These are phyloP conservation scores for Junonia oenone DNA, from an alignment of 2,888 invertebrate genomes.

Conservation along the genomic window DNA sequence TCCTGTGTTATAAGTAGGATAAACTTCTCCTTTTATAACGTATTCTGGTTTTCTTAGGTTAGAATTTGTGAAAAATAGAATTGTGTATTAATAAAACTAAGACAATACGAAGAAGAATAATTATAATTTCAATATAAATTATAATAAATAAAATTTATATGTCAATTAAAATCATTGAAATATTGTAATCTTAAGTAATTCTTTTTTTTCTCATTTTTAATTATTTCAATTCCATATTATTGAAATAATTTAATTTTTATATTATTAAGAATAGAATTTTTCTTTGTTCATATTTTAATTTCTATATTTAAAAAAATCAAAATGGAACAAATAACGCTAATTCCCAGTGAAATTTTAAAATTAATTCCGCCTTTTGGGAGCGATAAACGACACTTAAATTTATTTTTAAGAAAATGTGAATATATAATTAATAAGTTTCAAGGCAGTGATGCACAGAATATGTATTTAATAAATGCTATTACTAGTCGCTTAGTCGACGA, in stretches of 20 bases:
- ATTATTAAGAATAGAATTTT: background rate
- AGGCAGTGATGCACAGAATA: constrained; percentile 10
- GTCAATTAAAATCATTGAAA: background rate
- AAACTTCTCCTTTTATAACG: background rate
- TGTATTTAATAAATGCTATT: background rate
- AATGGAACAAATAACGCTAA: background rate
- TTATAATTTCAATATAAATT: background rate
- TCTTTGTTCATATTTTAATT: background rate
- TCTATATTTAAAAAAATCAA: too few species aligned
- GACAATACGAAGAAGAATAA: background rate
- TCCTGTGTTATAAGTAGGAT: background rate
- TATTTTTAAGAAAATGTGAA: constrained; percentile 10
- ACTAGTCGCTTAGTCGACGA: background rate
- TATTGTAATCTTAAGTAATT: background rate
- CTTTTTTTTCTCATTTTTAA: background rate
- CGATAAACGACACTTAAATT: background rate
- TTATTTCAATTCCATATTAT: background rate
- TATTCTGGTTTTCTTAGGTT: background rate
- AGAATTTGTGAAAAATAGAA: background rate
- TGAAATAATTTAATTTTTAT: background rate
- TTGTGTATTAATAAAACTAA: background rate
- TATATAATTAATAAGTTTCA: constrained; percentile 10
- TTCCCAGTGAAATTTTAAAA: background rate
- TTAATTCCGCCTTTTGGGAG: background rate
- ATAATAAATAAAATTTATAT: background rate